These are phyloP conservation scores for Calvadosia cruxmelitensis DNA, from an alignment of 30 jellyfish, hydroid and myxozoan genomes.

Conservation along the genomic window DNA sequence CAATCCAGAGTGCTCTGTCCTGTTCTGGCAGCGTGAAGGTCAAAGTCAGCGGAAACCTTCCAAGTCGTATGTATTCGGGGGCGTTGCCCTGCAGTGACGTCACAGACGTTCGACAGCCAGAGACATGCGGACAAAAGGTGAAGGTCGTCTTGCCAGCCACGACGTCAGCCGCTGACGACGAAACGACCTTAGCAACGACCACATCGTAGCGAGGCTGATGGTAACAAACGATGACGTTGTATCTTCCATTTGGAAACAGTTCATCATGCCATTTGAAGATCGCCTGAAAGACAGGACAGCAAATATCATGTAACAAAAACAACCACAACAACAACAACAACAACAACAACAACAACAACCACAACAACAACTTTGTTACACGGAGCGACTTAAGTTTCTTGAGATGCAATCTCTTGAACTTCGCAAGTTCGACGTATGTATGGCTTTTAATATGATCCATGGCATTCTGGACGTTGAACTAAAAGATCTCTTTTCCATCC, in stretches of 20 bases:
- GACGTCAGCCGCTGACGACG: conserved; percentile 34
- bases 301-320: no score
- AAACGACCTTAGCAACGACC: conserved; percentile 24
- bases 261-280: neutral
- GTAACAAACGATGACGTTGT: conserved; percentile 61
- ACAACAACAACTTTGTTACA: no score
- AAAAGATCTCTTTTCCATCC: no score
- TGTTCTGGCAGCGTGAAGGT: neutral
- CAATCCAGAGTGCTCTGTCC: neutral
- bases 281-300: neutral
- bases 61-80: neutral
- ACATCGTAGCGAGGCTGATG: conserved; percentile 74
- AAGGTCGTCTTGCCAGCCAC: conserved; percentile 44
- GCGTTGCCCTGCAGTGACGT: conserved; percentile 1
- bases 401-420: no score
- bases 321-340: no score
- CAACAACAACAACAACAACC: no score
- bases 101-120: conserved; percentile 73
- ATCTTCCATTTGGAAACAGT: conserved; percentile 63
- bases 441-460: no score
- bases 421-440: no score
- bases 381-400: no score
- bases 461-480: no score
- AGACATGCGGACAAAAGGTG: conserved; percentile 71
- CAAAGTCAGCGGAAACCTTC: neutral